phyloP scores from a whole-genome alignment of 1,140 invertebrate genomes.

The Bombus pyrosoma region DNA sequence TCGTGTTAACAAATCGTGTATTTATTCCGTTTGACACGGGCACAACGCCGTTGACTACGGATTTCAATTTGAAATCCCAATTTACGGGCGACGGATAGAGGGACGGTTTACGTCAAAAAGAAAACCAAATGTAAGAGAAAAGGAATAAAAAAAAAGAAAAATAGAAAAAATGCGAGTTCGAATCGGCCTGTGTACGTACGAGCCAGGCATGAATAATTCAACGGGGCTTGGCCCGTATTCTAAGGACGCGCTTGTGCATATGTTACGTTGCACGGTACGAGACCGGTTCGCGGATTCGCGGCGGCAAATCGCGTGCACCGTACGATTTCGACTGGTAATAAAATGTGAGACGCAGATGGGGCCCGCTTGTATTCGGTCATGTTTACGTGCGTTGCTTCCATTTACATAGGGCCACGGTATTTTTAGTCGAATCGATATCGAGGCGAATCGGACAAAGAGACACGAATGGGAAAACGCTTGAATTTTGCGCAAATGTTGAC shows the following conservation, averaged over 20 bases:
- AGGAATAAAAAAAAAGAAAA: slow-evolving; percentile 10
- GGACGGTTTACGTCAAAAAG: background rate
- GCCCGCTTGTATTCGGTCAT: background rate
- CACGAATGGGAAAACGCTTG: background rate
- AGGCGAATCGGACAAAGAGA: background rate
- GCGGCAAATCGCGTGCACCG: slow-evolving; percentile 10
- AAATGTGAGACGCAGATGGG: slow-evolving; percentile 44
- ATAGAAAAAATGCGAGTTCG: slow-evolving; percentile 33
- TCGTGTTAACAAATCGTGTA: slow-evolving; percentile 2
- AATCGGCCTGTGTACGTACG: slow-evolving; percentile 39
- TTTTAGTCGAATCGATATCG: slow-evolving; percentile 10
- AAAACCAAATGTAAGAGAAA: background rate
- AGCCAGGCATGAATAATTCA: slow-evolving; percentile 63
- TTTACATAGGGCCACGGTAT: background rate
- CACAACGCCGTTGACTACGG: background rate
- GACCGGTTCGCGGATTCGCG: slow-evolving; percentile 34
- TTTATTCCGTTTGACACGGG: slow-evolving; percentile 2
- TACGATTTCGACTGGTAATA: slow-evolving; percentile 40
- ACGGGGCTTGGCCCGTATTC: slow-evolving; percentile 49
- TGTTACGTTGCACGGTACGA: slow-evolving; percentile 24
- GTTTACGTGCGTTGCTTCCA: slow-evolving; percentile 7
- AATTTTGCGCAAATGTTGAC: background rate
- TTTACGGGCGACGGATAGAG: background rate
- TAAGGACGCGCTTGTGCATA: slow-evolving; percentile 54
- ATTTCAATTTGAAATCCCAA: slow-evolving; percentile 37